Evolutionary conservation across 2,888 invertebrate species (phyloP).

Genomic region (Nasonovia ribisnigri): DNA sequence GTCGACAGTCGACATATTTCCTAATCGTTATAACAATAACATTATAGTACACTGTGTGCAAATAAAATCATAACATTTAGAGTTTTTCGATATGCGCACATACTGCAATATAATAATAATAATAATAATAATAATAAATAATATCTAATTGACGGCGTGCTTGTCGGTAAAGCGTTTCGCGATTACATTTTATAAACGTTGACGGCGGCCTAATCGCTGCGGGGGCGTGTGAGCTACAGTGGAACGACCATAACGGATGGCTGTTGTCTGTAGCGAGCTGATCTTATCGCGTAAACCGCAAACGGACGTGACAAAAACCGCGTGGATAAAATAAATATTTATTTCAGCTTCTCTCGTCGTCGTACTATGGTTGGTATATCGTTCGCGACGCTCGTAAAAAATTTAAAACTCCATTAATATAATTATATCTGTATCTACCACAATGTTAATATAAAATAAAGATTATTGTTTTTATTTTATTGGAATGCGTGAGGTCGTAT

Average conservation of each 20-base stretch:
- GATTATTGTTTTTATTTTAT: background rate
- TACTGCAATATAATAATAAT: background rate
- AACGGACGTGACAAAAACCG: constrained; percentile 9
- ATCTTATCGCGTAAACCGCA: constrained; percentile 4
- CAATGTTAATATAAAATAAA: background rate
- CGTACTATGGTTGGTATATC: background rate
- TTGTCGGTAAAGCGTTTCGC: background rate
- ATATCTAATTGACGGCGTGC: background rate
- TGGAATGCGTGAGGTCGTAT: background rate
- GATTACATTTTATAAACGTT: background rate
- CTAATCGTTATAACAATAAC: background rate
- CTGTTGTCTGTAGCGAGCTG: background rate
- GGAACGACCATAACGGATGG: background rate
- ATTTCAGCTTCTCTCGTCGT: constrained; percentile 4
- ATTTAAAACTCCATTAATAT: background rate
- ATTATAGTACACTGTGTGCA: background rate
- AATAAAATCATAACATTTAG: background rate
- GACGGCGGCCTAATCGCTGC: constrained; percentile 1
- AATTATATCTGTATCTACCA: background rate
- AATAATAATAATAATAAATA: background rate
- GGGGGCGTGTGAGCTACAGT: background rate
- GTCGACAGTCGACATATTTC: background rate
- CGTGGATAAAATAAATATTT: constrained; percentile 2
- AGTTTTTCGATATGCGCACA: background rate
- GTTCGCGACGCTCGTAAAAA: background rate